These are phyloP conservation scores for Lophotis ruficrista DNA, from an alignment of 2,113 vertebrate genomes.

Conservation along the genomic window DNA sequence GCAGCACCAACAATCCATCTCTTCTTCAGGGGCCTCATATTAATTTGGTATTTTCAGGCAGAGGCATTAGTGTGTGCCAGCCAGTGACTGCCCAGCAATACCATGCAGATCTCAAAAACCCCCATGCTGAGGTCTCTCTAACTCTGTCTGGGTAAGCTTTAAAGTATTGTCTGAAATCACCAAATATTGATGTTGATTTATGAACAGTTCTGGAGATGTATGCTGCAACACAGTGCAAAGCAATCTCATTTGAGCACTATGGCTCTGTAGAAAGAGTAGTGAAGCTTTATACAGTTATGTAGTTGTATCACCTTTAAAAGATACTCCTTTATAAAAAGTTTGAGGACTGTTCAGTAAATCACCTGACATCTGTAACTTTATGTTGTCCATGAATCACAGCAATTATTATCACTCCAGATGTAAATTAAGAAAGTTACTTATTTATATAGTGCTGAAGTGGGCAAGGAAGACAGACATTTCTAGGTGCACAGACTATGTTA, in stretches of 20 bases:
- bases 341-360: neutral
- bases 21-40: neutral
- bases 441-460: neutral
- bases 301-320: neutral
- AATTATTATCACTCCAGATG: neutral
- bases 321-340: neutral
- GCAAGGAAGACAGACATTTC: neutral
- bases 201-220: neutral
- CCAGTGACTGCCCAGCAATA: neutral
- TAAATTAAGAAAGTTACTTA: neutral
- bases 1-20: neutral
- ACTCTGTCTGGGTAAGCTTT: neutral
- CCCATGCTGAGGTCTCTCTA: neutral
- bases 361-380: neutral
- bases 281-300: neutral
- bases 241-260: neutral
- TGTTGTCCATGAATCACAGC: neutral
- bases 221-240: neutral
- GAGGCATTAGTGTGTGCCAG: neutral
- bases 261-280: neutral
- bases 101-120: neutral
- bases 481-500: neutral
- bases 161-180: neutral
- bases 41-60: neutral
- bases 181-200: neutral